phyloP scores from a whole-genome alignment of 1,140 invertebrate species.

The Euglossa dilemma region DNA sequence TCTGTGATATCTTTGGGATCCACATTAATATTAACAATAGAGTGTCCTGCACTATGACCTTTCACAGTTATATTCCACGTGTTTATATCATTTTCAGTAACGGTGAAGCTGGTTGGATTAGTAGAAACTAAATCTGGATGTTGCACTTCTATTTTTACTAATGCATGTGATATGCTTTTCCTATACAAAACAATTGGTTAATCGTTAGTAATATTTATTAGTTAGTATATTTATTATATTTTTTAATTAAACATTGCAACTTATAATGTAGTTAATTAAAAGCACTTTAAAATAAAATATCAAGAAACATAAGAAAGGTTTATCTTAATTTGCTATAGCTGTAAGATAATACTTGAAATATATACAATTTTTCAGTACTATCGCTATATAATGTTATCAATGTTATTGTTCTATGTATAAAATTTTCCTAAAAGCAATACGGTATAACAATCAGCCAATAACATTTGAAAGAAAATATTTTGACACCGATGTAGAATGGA shows the following conservation, averaged over 20 bases:
- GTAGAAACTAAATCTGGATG: slow-evolving; percentile 73
- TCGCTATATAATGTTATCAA: neutral
- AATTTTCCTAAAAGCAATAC: neutral
- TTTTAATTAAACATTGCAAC: neutral
- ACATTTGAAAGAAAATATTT: neutral
- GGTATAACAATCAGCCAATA: neutral
- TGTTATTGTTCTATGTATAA: neutral
- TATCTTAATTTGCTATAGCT: neutral
- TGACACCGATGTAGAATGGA: neutral
- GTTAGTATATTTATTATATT: neutral
- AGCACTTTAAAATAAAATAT: neutral
- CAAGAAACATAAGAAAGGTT: neutral
- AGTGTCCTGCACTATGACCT: slow-evolving; percentile 84
- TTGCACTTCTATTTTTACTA: slow-evolving; percentile 70
- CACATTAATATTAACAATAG: slow-evolving; percentile 83
- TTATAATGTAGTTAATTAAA: slow-evolving; percentile 68
- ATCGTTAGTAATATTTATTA: neutral
- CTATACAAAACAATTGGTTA: slow-evolving; percentile 53
- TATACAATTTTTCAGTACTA: neutral
- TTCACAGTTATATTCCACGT: slow-evolving; percentile 83
- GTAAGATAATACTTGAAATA: slow-evolving; percentile 30
- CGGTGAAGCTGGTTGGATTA: slow-evolving; percentile 64
- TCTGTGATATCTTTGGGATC: slow-evolving; percentile 79
- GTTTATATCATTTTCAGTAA: slow-evolving; percentile 20
- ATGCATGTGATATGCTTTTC: slow-evolving; percentile 56